Conservation (phyloP, 1,140 invertebrate species). For the Drosophila suzukii region DNA sequence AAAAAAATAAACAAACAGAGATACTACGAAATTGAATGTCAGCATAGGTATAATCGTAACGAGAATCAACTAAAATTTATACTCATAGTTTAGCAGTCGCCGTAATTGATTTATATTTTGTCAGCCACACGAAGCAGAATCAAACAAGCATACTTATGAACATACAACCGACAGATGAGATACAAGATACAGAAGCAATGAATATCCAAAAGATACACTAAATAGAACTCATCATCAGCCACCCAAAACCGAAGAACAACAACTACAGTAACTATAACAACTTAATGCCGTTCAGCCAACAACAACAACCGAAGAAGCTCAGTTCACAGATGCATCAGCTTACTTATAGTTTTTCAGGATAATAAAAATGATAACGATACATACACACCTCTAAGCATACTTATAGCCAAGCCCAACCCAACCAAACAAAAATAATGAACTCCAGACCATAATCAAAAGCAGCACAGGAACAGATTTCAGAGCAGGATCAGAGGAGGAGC, state of each 20-base stretch:
- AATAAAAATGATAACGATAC: constrained; percentile 12
- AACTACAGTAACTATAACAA: constrained; percentile 54
- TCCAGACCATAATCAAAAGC: constrained; percentile 28
- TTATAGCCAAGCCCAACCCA: constrained; percentile 26
- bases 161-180: constrained; percentile 32
- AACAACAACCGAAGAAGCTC: constrained; percentile 41
- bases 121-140: constrained; percentile 57
- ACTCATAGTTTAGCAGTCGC: constrained; percentile 76
- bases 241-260: constrained; percentile 52
- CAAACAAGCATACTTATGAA: constrained; percentile 17
- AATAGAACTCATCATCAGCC: constrained; percentile 61
- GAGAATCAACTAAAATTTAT: constrained; percentile 65
- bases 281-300: constrained; percentile 66
- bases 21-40: constrained; percentile 53
- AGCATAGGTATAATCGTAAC: constrained; percentile 69
- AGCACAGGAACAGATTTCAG: constrained; percentile 20
- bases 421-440: neutral
- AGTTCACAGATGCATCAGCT: constrained; percentile 54
- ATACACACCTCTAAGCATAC: constrained; percentile 22
- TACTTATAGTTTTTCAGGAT: constrained; percentile 34
- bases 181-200: constrained; percentile 54
- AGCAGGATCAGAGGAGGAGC: constrained; percentile 55
- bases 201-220: constrained; percentile 40
- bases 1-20: constrained; percentile 11
- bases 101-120: constrained; percentile 72